Percentiles rank a stretch among this genome's conserved stretches.
These are phyloP conservation scores for Acridotheres tristis DNA, from an alignment of 2,797 vertebrate genomes.

Conservation along the genomic window DNA sequence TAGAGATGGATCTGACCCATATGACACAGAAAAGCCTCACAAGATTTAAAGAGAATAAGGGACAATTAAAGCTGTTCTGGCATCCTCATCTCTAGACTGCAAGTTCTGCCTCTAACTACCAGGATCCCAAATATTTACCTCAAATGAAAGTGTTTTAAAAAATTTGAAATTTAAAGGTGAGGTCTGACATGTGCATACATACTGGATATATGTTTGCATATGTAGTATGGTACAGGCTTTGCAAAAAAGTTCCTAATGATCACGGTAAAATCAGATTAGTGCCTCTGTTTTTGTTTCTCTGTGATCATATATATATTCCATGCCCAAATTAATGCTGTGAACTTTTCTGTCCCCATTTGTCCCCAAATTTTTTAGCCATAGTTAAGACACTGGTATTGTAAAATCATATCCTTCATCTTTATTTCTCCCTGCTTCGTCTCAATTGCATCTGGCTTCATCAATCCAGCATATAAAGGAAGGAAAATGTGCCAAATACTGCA, in stretches of 20 bases:
- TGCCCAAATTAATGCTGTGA: not conserved
- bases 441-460: conserved; percentile 17
- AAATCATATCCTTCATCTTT: not conserved
- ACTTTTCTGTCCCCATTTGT: not conserved
- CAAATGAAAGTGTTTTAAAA: not conserved
- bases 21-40: not conserved
- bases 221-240: not conserved
- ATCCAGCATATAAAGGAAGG: not conserved
- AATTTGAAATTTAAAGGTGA: not conserved
- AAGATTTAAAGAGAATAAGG: not conserved
- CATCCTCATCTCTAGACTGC: not conserved
- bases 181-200: not conserved
- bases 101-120: not conserved
- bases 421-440: not conserved
- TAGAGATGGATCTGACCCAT: not conserved
- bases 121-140: not conserved
- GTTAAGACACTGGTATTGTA: not conserved
- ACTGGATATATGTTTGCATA: rapidly evolving
- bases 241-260: not conserved
- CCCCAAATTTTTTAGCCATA: not conserved
- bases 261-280: not conserved
- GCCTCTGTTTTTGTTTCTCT: not conserved
- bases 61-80: not conserved
- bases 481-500: conserved; percentile 19
- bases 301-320: not conserved